Conservation (phyloP, 2,113 vertebrate genomes). For the Microtus oregoni region DNA sequence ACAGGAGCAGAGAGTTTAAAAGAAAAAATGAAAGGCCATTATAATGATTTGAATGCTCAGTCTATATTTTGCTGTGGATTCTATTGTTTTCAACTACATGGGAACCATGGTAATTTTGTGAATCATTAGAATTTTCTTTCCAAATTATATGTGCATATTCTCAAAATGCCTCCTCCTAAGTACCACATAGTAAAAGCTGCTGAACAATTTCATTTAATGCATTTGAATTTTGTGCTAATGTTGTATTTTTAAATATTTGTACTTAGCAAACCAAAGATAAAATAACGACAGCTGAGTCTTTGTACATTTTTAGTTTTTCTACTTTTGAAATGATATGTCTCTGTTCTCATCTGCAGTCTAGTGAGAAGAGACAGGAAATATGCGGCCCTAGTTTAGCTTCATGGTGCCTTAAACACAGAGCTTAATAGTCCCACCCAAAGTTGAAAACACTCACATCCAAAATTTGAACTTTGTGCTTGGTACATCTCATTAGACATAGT, state of each 20-base stretch:
- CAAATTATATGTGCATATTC: conserved; percentile 65
- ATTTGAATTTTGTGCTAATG: conserved; percentile 66
- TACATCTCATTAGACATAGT: not conserved
- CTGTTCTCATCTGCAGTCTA: not conserved
- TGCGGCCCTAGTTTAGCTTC: not conserved
- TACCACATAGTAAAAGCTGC: conserved; percentile 26
- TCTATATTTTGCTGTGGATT: conserved; percentile 21
- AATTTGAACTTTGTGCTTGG: not conserved
- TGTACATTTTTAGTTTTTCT: conserved; percentile 56
- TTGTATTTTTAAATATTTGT: conserved; percentile 45
- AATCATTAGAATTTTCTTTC: conserved; percentile 78
- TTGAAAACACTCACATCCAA: not conserved
- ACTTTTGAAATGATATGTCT: conserved; percentile 28
- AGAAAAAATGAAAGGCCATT: conserved; percentile 70
- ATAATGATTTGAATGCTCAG: conserved; percentile 69
- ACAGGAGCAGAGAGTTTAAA: conserved; percentile 72
- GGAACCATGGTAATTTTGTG: conserved; percentile 72
- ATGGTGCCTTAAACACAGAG: not conserved
- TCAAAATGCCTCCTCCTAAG: conserved; percentile 48
- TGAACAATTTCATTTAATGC: conserved; percentile 61
- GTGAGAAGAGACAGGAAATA: not conserved
- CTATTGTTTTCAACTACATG: conserved; percentile 75
- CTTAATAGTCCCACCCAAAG: not conserved
- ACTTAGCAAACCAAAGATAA: conserved; percentile 56
- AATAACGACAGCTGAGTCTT: conserved; percentile 50